Evolutionary conservation across 2,888 invertebrate genomes (phyloP).

Genomic region (Agrilus cyanescens): DNA sequence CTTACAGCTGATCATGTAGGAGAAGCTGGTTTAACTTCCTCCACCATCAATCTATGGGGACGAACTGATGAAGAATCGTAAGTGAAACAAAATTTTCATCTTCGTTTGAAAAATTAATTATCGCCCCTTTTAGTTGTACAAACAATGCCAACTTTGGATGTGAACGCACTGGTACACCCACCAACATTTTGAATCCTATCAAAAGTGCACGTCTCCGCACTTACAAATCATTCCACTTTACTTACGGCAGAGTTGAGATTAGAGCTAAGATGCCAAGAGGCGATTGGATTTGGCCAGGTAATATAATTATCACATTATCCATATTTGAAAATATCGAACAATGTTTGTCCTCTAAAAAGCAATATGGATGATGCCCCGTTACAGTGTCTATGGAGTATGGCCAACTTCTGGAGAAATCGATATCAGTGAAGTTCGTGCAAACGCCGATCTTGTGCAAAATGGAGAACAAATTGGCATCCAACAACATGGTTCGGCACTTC

Average conservation of each 20-base stretch:
- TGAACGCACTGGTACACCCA: conserved; percentile 39
- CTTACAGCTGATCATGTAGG: conserved; percentile 44
- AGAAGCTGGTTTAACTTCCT: conserved; percentile 40
- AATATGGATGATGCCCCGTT: conserved; percentile 56
- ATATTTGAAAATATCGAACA: not conserved
- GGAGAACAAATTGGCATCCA: conserved; percentile 47
- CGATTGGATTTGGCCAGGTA: conserved; percentile 56
- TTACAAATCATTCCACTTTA: conserved; percentile 49
- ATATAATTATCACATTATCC: not conserved
- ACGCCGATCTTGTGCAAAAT: conserved; percentile 33
- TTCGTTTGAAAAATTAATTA: not conserved
- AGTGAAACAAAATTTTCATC: too few species aligned
- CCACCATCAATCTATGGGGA: conserved; percentile 44
- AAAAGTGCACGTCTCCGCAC: conserved; percentile 55
- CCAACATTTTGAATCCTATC: conserved; percentile 49
- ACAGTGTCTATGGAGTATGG: conserved; percentile 55
- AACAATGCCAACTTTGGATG: conserved; percentile 48
- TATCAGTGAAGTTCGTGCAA: conserved; percentile 54
- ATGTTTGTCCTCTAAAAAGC: conserved; percentile 35
- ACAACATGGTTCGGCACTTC: conserved; percentile 48
- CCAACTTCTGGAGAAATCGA: conserved; percentile 64
- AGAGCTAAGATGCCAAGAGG: conserved; percentile 57
- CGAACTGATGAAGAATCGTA: conserved; percentile 50
- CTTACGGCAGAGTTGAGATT: conserved; percentile 51
- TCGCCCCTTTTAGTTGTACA: conserved; percentile 37